phyloP scores from a whole-genome alignment of 2,113 vertebrate species.

The Uria aalge region DNA sequence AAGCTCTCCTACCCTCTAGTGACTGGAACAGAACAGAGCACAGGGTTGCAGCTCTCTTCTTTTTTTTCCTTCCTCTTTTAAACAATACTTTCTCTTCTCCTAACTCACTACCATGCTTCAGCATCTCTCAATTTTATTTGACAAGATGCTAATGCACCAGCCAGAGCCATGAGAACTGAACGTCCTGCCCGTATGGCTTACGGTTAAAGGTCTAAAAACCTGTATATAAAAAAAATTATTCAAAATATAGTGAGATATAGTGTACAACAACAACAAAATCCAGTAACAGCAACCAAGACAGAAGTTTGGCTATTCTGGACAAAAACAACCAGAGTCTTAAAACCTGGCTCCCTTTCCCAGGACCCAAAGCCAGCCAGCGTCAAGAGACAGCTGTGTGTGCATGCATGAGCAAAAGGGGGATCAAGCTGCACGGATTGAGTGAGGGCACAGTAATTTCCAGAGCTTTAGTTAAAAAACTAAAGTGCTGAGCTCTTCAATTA shows the following conservation, averaged over 20 bases:
- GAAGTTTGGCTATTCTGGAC: neutral
- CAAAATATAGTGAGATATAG: neutral
- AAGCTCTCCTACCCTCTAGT: slow-evolving; percentile 81
- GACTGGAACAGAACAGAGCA: slow-evolving; percentile 72
- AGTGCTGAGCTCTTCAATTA: neutral
- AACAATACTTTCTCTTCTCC: neutral
- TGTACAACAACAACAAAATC: neutral
- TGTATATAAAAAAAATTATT: neutral
- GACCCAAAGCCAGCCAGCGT: neutral
- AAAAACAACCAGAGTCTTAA: neutral
- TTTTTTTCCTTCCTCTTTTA: neutral
- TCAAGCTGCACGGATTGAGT: neutral
- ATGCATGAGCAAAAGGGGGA: neutral
- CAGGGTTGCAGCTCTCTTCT: neutral
- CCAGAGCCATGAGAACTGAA: neutral
- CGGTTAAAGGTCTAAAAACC: neutral
- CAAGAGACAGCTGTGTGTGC: neutral
- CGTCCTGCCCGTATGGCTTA: neutral
- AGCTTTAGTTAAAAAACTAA: neutral
- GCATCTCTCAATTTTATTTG: neutral
- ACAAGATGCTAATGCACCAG: neutral
- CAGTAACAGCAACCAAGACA: neutral
- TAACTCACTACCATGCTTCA: neutral
- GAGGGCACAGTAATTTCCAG: neutral
- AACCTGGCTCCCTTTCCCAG: neutral